Evolutionary conservation across 2,888 invertebrate genomes (phyloP), one percentile per base, ranked within the genome.

Genomic region (Lasioglossum lativentre): DNA sequence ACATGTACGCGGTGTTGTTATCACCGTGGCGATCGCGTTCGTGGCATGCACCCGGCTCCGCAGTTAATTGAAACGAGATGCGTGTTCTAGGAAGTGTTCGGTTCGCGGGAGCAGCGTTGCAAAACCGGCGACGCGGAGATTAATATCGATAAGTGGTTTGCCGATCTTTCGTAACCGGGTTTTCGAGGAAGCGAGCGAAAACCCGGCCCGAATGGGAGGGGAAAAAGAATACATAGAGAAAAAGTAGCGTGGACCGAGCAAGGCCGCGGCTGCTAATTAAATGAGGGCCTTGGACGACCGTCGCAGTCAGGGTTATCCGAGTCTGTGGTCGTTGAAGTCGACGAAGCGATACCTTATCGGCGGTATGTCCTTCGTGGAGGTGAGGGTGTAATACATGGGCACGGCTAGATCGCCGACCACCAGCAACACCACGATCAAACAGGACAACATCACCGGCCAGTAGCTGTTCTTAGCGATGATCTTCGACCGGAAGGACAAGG

Each of bases 341-440:
- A 5, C 23, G 8, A 8, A 8, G 23, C 3, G 30, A 30, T 93
- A 94, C 95, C 94, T 94, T 93, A 94, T 93, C 81, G 93, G 89
- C 45, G 91, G 91, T 78, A 87, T 87, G 68, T 90, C 88, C 80
- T 94, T 92, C 78, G 86, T 86, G 47, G 86, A 88, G 47, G 80
- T 85, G 47, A 95, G 94, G 1, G 96, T 95, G 91, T 97, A 97
- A 93, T 96, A 97, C 78, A 97, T 95, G 42, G 97, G 97, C 23
- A 97, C 95, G 2, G 96, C 96, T 40, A 97, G 95, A 94, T 98
- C 97, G 95, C 96, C 93, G 93, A 96, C 87, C 78, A 96, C 95
- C 14, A 96, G 90, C n/a, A 96, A 82, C 10, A 94, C 86, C 86
- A 95, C 93, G 77, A 95, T 94, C 56, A 94, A 30, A 77, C 95